Conservation (phyloP, 2,797 vertebrate species). For the Phrynocephalus forsythii region DNA sequence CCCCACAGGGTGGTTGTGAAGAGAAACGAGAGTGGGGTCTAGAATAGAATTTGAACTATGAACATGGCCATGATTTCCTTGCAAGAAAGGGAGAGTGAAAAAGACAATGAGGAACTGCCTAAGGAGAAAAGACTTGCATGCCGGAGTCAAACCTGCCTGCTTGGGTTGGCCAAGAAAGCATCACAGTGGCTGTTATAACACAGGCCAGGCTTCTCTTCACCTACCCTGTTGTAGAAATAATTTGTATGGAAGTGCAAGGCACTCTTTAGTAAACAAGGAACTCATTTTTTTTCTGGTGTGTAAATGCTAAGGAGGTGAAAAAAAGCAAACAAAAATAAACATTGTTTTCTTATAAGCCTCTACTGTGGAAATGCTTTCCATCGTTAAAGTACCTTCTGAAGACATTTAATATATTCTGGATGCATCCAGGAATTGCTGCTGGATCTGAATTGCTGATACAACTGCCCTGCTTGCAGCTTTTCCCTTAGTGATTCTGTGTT, state of each 20-base stretch:
- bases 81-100: not conserved
- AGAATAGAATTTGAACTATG: not conserved
- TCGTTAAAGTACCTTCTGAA: not conserved
- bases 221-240: conserved; percentile 46
- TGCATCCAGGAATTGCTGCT: not conserved
- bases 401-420: conserved; percentile 3
- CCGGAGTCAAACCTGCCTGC: not conserved
- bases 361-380: conserved; percentile 47
- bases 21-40: not conserved
- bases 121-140: not conserved
- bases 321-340: conserved; percentile 71
- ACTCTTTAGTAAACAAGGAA: conserved; percentile 41
- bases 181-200: conserved; percentile 40
- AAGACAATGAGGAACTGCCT: not conserved
- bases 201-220: conserved; percentile 44
- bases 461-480: not conserved
- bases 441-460: not conserved
- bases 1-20: not conserved
- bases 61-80: too few species aligned
- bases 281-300: conserved; percentile 63
- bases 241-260: conserved; percentile 41
- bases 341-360: conserved; percentile 69
- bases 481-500: not conserved
- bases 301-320: conserved; percentile 74
- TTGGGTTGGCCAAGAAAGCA: not conserved